Evolutionary conservation across 37 sponge, comb jelly and placozoan genomes (phyloP), one percentile per base, ranked within the genome.

Genomic region (Haliclona indistincta): DNA sequence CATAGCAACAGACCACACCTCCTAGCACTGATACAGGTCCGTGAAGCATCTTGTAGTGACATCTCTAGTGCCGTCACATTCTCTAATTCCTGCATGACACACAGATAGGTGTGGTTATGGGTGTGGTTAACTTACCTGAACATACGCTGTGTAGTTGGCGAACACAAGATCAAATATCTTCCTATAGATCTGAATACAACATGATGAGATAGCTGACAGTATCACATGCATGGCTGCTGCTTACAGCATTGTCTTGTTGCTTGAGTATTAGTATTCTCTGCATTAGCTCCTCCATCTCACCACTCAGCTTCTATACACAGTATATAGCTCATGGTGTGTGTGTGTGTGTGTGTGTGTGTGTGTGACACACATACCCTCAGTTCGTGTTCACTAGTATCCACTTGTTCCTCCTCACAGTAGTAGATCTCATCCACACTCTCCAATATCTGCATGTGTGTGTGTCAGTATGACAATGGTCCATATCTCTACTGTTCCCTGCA

Each of bases 11-110:
- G 8, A 8, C 26, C 60, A 58, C 7, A 79, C 80, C 86, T 73
- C 28, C 83, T 43, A 19, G 74, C 69, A 67, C 28, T 81, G 1
- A 81, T 54, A 62, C 84, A 89, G 2, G 76, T 83, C 63, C 52
- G 63, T 23, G 70, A 39, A 0, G 84, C 68, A 13, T 87, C 71
- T 33, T 70, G 69, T 38, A 87, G 62, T 7, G 87, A 87, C 43
- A 75, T 20, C 47, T 87, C 76, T 38, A 87, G 49, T 75, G 76
- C 78, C 2, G 87, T 81, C 26, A 87, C 87, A 56, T 87, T 80
- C 56, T 87, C 82, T 25, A 87, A 64, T 52, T 87, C 87, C 87
- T 87, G 34, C 23, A 64, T 36, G 6, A 23, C 20, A 66, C 41
- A 1, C 39, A 64, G 39, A 56, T 2, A 38, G 34, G 4, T 79